Conservation (phyloP, 2,797 vertebrate species). For the Phoxinus dragarum region DNA sequence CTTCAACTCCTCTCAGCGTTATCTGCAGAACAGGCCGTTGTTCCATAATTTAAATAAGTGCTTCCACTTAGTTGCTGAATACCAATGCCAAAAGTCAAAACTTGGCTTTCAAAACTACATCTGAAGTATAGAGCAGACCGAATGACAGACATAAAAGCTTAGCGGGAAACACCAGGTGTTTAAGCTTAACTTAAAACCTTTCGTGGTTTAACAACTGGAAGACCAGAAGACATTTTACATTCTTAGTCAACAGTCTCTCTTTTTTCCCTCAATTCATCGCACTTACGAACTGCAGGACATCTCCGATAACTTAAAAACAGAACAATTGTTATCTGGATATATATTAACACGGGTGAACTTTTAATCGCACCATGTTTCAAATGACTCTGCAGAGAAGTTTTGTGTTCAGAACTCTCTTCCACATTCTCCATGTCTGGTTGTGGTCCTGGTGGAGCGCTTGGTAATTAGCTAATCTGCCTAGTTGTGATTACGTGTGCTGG, state of each 20-base stretch:
- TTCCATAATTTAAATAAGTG: constrained; percentile 37
- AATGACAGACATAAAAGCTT: constrained; percentile 24
- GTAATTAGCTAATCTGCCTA: constrained; percentile 57
- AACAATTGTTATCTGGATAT: constrained; percentile 1
- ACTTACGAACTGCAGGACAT: neutral
- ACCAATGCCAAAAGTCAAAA: constrained; percentile 4
- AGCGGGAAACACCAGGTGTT: neutral
- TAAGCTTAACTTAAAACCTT: constrained; percentile 20
- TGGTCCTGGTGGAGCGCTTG: constrained; percentile 47
- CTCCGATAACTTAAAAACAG: neutral
- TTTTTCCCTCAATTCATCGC: neutral
- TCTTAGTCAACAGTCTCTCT: neutral
- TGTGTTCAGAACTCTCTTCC: neutral
- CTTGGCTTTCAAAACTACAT: constrained; percentile 4
- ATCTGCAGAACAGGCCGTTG: constrained; percentile 13
- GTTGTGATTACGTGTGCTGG: constrained; percentile 49
- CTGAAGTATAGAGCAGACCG: constrained; percentile 9
- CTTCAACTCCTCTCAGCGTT: neutral
- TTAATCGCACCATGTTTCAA: constrained; percentile 1
- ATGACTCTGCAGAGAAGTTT: constrained; percentile 19
- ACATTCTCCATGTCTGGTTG: constrained; percentile 17
- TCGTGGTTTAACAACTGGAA: neutral
- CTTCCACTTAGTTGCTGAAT: constrained; percentile 32
- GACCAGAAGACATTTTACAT: neutral
- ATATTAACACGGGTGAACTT: constrained; percentile 31